Evolutionary conservation across 2,113 vertebrate genomes (phyloP).

Genomic region (Morone chrysops): DNA sequence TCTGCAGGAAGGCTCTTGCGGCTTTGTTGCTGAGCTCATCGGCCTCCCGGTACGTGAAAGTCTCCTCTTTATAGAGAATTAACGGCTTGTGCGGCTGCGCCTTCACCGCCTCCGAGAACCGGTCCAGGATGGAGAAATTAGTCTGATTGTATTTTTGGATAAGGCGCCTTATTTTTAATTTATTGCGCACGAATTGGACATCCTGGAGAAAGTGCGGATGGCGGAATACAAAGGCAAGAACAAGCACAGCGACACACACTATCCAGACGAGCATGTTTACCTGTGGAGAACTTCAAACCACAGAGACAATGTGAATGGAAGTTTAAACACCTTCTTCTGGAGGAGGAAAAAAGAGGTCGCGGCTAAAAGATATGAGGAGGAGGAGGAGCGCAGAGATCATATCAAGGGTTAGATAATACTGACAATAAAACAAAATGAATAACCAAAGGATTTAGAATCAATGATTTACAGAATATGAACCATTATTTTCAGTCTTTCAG

Average conservation of each 20-base stretch:
- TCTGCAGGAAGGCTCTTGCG: constrained; percentile 65
- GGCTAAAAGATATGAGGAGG: not conserved
- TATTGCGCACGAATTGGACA: not conserved
- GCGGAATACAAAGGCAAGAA: not conserved
- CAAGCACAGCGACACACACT: not conserved
- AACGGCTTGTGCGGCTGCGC: constrained; percentile 76
- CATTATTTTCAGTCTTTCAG: not conserved
- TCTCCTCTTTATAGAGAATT: constrained; percentile 74
- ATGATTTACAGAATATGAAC: not conserved
- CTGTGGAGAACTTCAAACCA: no score
- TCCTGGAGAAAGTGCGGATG: constrained; percentile 74
- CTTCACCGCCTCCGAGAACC: constrained; percentile 72
- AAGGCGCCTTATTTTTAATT: rapidly evolving
- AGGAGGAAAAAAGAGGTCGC: not conserved
- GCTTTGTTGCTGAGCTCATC: constrained; percentile 79
- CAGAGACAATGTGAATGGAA: no score
- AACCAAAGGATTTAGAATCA: not conserved
- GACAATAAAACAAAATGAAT: not conserved
- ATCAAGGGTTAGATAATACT: no score
- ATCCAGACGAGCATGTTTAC: constrained; percentile 28
- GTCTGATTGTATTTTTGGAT: not conserved
- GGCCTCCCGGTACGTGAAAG: constrained; percentile 77
- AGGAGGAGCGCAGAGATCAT: not conserved
- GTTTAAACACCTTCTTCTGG: no score
- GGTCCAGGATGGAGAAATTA: constrained; percentile 74